Percentiles rank a stretch among this genome's conserved stretches.
These are phyloP conservation scores for Petrocephalus zakoni DNA, from an alignment of 2,113 vertebrate species.

Conservation along the genomic window DNA sequence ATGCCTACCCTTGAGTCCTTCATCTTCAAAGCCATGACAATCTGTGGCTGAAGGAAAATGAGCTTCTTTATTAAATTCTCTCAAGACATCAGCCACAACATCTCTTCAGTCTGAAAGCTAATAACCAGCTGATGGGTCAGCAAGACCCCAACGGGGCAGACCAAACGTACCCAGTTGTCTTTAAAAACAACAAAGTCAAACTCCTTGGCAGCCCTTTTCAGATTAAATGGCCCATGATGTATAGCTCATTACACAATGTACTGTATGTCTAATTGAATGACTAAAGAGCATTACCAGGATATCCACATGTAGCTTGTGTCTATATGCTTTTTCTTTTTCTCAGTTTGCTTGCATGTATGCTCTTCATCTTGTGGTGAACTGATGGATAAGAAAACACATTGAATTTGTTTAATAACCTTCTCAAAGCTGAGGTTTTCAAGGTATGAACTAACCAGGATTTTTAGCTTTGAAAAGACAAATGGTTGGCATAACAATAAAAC, in stretches of 20 bases:
- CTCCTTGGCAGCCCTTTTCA: neutral
- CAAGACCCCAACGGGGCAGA: neutral
- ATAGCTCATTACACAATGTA: neutral
- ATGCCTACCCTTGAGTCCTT: no score
- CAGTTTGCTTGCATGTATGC: neutral
- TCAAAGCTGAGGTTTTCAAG: neutral
- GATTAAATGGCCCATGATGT: neutral
- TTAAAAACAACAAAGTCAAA: neutral
- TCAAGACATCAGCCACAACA: neutral
- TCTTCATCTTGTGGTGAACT: neutral
- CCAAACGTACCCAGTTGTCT: neutral
- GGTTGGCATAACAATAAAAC: neutral
- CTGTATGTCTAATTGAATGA: neutral
- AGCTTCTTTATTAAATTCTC: neutral
- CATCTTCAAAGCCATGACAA: no score
- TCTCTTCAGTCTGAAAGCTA: neutral
- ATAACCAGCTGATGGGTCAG: neutral
- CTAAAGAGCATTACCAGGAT: neutral
- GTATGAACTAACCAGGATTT: neutral
- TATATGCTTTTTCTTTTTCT: neutral
- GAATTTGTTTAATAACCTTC: neutral
- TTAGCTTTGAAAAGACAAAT: neutral
- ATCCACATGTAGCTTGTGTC: neutral
- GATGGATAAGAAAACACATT: neutral
- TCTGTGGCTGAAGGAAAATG: neutral